Conservation (phyloP, 2,113 vertebrate species). For the Columba livia region DNA sequence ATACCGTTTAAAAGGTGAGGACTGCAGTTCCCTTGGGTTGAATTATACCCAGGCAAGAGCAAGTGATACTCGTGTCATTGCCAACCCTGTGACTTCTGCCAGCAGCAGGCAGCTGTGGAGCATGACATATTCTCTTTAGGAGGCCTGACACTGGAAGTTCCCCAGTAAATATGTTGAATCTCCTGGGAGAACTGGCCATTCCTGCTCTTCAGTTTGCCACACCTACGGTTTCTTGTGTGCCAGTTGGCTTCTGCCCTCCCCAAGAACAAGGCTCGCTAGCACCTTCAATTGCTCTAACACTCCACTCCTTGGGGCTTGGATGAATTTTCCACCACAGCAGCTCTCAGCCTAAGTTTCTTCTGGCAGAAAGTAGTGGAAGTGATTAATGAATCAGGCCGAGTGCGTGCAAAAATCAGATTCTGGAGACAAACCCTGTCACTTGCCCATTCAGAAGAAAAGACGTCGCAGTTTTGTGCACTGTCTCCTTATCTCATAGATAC, state of each 20-base stretch:
- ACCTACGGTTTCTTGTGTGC: background rate
- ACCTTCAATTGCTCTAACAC: background rate
- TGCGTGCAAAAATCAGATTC: background rate
- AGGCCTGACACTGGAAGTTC: background rate
- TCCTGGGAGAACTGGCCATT: background rate
- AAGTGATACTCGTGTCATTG: background rate
- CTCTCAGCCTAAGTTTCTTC: background rate
- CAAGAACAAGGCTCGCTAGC: background rate
- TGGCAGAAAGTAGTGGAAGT: conserved; percentile 16
- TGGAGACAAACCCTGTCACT: background rate
- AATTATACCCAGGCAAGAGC: background rate
- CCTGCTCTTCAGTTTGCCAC: background rate
- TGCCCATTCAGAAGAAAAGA: background rate
- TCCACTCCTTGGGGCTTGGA: background rate
- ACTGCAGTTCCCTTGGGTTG: background rate
- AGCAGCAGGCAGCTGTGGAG: background rate
- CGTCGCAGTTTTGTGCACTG: background rate
- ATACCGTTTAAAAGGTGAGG: background rate
- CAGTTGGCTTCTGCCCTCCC: conserved; percentile 15
- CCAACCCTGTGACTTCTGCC: background rate
- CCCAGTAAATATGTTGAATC: background rate
- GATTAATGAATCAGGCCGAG: background rate
- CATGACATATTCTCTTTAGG: background rate
- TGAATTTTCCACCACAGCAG: background rate
- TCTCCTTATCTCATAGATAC: background rate